Conservation (phyloP, 2,888 invertebrate genomes). For the Andrena fulva region DNA sequence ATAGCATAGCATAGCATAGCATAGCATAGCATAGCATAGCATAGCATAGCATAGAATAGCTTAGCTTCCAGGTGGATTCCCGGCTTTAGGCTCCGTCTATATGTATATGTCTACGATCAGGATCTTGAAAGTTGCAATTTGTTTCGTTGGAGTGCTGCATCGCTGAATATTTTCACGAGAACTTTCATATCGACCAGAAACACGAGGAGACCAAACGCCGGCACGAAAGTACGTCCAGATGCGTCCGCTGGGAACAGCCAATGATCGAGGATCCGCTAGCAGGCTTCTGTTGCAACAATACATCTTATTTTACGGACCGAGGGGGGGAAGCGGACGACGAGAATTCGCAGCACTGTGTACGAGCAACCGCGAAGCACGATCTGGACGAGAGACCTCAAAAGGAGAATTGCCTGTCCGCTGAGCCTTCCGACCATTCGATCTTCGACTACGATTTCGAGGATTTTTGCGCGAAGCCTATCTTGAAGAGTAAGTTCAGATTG, state of each 20-base stretch:
- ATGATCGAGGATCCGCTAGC: neutral
- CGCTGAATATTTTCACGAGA: too few relatives aligned
- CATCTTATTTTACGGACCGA: slow-evolving; percentile 33
- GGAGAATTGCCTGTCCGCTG: slow-evolving; percentile 12
- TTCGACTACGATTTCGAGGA: slow-evolving; percentile 34
- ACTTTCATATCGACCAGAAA: slow-evolving; percentile 6
- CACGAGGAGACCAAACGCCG: neutral
- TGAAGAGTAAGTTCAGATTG: slow-evolving; percentile 40
- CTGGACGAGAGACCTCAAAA: slow-evolving; percentile 28
- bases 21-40: too few relatives aligned
- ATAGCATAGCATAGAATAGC: too few relatives aligned
- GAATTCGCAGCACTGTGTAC: slow-evolving; percentile 20
- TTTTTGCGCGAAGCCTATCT: slow-evolving; percentile 8
- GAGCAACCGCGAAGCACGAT: neutral
- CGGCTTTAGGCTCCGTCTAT: too few relatives aligned
- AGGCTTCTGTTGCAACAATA: neutral
- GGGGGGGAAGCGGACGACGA: slow-evolving; percentile 50
- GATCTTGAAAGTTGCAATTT: neutral
- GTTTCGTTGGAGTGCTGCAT: neutral
- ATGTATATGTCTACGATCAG: too few relatives aligned
- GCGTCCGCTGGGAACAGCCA: neutral
- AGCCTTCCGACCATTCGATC: slow-evolving; percentile 40
- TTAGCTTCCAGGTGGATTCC: too few relatives aligned
- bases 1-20: too few relatives aligned
- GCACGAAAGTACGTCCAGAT: slow-evolving; percentile 7